Evolutionary conservation across 1,140 invertebrate genomes (phyloP).

Genomic region (Harlomillsia oculata): DNA sequence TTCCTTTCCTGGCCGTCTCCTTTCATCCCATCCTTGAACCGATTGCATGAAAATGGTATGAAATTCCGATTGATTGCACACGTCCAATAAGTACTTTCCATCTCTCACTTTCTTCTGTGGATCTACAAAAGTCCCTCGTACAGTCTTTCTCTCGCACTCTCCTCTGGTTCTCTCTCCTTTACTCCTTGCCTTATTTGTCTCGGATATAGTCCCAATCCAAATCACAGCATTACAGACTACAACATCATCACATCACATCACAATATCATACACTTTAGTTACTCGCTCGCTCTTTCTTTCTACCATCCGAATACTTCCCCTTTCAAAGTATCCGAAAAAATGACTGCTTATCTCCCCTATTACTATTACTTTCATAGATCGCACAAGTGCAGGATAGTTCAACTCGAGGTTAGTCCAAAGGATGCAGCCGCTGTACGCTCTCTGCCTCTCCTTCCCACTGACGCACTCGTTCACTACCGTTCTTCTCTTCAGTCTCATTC

Average conservation of each 20-base stretch:
- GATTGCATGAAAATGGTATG: conserved; percentile 28
- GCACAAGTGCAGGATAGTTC: no score
- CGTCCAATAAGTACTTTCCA: conserved; percentile 15
- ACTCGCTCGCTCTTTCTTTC: no score
- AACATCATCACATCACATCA: no score
- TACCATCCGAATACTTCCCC: no score
- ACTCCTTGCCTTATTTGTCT: no score
- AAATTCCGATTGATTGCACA: conserved; percentile 29
- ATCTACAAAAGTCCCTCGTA: not conserved
- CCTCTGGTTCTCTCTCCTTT: not conserved
- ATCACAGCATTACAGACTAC: no score
- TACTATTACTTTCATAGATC: no score
- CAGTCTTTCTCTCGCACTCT: not conserved
- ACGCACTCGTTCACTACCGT: not conserved
- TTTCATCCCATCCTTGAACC: conserved; percentile 19
- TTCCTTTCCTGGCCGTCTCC: conserved; percentile 30
- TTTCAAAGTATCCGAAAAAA: no score
- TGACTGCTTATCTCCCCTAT: no score
- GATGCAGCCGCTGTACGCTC: conserved; percentile 3
- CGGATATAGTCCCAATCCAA: no score
- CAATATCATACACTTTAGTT: no score
- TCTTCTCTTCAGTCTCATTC: conserved; percentile 11
- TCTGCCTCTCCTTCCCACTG: not conserved
- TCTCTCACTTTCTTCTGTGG: conserved; percentile 7
- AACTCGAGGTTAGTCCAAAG: no score